Conservation (phyloP, 2,888 invertebrate genomes). For the Euproctis similis region DNA sequence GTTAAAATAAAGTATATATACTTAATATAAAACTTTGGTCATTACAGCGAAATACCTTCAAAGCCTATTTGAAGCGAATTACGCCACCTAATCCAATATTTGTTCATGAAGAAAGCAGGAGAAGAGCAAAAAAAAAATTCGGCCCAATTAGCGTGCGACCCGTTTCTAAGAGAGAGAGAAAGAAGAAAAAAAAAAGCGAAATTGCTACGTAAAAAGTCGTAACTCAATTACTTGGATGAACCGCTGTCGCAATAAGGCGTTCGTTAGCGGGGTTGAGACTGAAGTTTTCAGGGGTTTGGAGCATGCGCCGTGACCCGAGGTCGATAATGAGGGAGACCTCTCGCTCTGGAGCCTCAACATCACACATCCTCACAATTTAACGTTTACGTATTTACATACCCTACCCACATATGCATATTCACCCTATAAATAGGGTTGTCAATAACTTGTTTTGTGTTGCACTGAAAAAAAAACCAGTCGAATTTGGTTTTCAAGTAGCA, state of each 20-base stretch:
- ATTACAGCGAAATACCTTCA: conserved; percentile 42
- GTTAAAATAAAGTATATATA: too few relatives aligned
- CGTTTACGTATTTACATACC: conserved; percentile 73
- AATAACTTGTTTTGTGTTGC: background rate
- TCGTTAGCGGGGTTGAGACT: conserved; percentile 62
- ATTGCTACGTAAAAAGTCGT: conserved; percentile 75
- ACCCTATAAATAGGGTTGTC: conserved; percentile 43
- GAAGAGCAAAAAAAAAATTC: conserved; percentile 49
- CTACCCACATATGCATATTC: conserved; percentile 71
- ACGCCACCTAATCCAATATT: conserved; percentile 68
- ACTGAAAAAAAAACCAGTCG: too few relatives aligned
- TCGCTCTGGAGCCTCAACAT: conserved; percentile 65
- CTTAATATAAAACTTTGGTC: conserved; percentile 39
- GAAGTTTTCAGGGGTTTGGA: too few relatives aligned
- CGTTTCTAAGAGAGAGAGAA: conserved; percentile 69
- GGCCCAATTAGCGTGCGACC: conserved; percentile 68
- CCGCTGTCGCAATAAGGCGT: conserved; percentile 73
- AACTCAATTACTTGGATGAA: conserved; percentile 74
- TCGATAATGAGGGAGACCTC: conserved; percentile 75
- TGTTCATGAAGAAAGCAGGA: conserved; percentile 50
- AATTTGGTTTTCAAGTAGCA: too few relatives aligned
- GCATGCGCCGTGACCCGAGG: conserved; percentile 76
- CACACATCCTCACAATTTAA: conserved; percentile 73
- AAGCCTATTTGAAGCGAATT: conserved; percentile 60
- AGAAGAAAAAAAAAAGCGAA: too few relatives aligned